These are phyloP conservation scores for Phyto melanocephala DNA, from an alignment of 2,888 invertebrate species.

Conservation along the genomic window DNA sequence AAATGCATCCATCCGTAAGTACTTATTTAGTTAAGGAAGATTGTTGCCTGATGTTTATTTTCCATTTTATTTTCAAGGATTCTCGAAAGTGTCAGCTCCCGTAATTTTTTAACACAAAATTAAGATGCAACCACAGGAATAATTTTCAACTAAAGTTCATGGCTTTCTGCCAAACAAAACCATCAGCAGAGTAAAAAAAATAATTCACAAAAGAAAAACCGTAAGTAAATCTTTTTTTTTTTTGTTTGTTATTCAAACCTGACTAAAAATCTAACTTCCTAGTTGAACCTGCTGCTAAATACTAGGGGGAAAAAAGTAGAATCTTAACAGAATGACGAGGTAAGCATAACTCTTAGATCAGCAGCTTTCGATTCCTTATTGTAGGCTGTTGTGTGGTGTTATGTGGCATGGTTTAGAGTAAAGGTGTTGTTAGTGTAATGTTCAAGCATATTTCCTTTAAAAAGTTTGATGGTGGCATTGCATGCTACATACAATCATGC, in stretches of 20 bases:
- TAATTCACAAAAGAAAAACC: background rate
- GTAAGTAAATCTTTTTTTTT: background rate
- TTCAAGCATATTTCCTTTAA: slow-evolving; percentile 39
- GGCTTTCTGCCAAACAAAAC: slow-evolving; percentile 4
- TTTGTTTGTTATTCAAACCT: background rate
- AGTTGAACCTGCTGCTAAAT: slow-evolving; percentile 34
- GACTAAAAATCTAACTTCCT: slow-evolving; percentile 38
- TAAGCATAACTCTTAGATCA: slow-evolving; percentile 10
- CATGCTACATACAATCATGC: slow-evolving; percentile 60
- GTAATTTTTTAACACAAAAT: slow-evolving; percentile 49
- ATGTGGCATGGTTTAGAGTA: background rate
- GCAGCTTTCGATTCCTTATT: slow-evolving; percentile 26
- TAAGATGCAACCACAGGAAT: slow-evolving; percentile 56
- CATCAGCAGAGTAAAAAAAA: background rate
- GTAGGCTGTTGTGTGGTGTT: background rate
- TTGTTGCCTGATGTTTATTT: slow-evolving; percentile 24
- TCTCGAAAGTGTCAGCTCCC: slow-evolving; percentile 59
- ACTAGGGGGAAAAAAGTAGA: background rate
- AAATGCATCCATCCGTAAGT: background rate
- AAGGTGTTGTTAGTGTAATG: slow-evolving; percentile 27
- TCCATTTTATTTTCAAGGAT: slow-evolving; percentile 34
- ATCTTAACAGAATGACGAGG: slow-evolving; percentile 30
- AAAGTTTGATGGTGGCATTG: slow-evolving; percentile 65
- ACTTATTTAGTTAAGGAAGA: background rate
- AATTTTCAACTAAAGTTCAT: slow-evolving; percentile 47